phyloP scores from a whole-genome alignment of 2,797 vertebrate species.

The Lepilemur septentrionalis region DNA sequence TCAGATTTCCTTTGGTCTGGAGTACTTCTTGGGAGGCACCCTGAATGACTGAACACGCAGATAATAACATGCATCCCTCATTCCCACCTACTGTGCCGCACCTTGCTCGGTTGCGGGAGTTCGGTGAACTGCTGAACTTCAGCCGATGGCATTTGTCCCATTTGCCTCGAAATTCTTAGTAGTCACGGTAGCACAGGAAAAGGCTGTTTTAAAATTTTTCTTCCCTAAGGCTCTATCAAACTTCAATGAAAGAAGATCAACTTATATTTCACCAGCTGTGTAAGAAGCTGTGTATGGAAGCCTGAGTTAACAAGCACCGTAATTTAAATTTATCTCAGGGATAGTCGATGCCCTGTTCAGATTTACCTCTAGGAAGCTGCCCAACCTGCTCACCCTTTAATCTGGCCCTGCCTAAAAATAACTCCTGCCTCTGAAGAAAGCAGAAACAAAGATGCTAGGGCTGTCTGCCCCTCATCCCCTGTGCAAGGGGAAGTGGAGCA shows the following conservation, averaged over 20 bases:
- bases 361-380: background rate
- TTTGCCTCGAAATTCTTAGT: background rate
- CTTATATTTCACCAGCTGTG: background rate
- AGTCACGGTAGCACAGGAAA: background rate
- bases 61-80: background rate
- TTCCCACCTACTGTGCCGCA: accelerated
- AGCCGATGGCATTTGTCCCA: background rate
- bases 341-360: background rate
- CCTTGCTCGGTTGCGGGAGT: background rate
- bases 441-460: background rate
- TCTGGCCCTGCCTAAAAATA: background rate
- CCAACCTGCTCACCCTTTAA: background rate
- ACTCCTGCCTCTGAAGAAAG: background rate
- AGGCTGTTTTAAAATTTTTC: background rate
- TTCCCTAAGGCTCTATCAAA: background rate
- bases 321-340: background rate
- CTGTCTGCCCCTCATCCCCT: background rate
- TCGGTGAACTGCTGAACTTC: accelerated
- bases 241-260: background rate
- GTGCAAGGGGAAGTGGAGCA: accelerated
- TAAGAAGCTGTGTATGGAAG: background rate
- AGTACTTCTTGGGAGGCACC: background rate
- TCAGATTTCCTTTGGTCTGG: background rate
- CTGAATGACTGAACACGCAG: accelerated
- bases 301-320: background rate